phyloP scores from a whole-genome alignment of 2,888 invertebrate species.

The Aphodius granarius region DNA sequence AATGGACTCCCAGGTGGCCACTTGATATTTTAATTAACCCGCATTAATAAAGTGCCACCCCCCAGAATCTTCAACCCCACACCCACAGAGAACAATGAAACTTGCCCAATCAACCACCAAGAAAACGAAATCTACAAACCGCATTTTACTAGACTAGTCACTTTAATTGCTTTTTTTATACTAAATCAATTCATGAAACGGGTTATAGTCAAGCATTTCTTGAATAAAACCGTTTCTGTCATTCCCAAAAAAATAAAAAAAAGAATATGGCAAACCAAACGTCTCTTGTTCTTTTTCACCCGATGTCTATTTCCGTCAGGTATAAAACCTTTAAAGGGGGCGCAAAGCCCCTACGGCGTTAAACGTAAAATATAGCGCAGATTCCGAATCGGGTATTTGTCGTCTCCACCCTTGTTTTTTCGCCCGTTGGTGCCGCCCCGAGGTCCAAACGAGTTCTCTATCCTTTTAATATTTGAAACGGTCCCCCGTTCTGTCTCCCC shows the following conservation, averaged over 20 bases:
- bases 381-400: background rate
- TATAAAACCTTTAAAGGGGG: background rate
- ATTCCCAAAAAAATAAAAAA: too few species aligned
- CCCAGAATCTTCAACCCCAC: too few species aligned
- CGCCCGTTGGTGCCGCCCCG: background rate
- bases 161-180: too few species aligned
- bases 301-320: background rate
- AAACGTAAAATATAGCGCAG: background rate
- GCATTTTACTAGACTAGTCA: too few species aligned
- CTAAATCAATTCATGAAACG: too few species aligned
- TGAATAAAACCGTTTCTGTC: too few species aligned
- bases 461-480: conserved; percentile 13
- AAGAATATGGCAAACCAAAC: too few species aligned
- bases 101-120: background rate
- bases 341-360: background rate
- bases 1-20: conserved; percentile 46
- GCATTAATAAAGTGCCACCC: conserved; percentile 42
- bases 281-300: background rate
- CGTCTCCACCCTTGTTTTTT: conserved; percentile 18
- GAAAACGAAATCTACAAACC: background rate
- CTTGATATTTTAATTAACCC: conserved; percentile 52
- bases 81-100: background rate
- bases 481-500: background rate
- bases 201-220: too few species aligned
- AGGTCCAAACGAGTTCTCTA: background rate